Evolutionary conservation across 2,888 invertebrate species (phyloP).

Genomic region (Clanis bilineata): DNA sequence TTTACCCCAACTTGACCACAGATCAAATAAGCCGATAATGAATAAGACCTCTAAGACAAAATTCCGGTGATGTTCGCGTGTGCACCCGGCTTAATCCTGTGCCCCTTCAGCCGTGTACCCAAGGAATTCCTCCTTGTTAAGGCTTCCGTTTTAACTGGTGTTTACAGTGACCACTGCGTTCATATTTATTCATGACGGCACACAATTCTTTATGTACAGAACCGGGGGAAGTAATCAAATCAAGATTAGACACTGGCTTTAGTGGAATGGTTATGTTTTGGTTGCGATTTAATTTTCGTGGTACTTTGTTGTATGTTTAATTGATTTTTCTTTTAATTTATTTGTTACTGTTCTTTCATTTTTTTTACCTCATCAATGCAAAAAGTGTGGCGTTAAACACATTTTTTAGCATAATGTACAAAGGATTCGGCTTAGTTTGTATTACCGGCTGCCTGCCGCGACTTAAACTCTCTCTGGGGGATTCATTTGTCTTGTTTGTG

Average conservation of each 20-base stretch:
- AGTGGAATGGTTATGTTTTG: constrained; percentile 14
- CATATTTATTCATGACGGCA: constrained; percentile 46
- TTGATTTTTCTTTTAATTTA: background rate
- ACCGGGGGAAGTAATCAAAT: constrained; percentile 28
- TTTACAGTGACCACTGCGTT: constrained; percentile 34
- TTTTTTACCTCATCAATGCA: no score
- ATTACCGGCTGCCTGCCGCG: no score
- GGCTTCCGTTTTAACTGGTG: constrained; percentile 38
- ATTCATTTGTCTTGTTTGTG: no score
- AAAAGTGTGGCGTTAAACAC: no score
- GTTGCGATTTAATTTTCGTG: background rate
- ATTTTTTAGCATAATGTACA: no score
- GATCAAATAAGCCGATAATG: background rate
- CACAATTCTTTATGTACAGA: constrained; percentile 24
- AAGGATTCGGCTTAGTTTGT: no score
- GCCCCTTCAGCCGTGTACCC: constrained; percentile 22
- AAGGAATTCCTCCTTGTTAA: constrained; percentile 44
- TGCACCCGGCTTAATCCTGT: background rate
- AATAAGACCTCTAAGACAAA: background rate
- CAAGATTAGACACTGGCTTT: constrained; percentile 27
- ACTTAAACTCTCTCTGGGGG: no score
- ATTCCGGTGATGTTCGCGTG: constrained; percentile 21
- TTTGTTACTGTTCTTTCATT: background rate
- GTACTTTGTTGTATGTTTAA: background rate
- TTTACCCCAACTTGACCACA: background rate